Conservation (phyloP, 2,888 invertebrate species). For the Apamea monoglypha region DNA sequence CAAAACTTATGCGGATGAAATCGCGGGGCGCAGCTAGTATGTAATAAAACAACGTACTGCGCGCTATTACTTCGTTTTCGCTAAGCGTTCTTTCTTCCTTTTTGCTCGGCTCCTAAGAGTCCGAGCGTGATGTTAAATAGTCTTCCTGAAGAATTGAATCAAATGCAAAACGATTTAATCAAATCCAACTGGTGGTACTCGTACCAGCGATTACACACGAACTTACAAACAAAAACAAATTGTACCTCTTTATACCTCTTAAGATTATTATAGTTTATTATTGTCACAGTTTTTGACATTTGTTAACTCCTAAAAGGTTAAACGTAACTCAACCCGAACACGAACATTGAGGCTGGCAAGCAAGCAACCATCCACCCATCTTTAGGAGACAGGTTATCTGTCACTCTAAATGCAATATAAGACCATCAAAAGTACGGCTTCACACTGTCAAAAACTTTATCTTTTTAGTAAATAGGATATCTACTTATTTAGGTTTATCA, state of each 20-base stretch:
- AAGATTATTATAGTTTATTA: background rate
- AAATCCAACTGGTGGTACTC: background rate
- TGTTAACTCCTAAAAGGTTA: conserved; percentile 7
- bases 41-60: background rate
- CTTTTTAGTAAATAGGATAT: too few relatives aligned
- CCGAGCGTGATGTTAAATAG: background rate
- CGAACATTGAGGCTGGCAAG: background rate
- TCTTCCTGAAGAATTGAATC: background rate
- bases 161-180: background rate
- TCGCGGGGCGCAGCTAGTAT: too few relatives aligned
- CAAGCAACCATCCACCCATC: conserved; percentile 12
- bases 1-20: too few relatives aligned
- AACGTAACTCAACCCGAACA: background rate
- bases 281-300: background rate
- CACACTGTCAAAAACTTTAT: background rate
- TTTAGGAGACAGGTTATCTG: background rate
- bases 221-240: too few relatives aligned
- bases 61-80: too few relatives aligned
- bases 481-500: background rate
- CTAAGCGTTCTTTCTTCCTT: too few relatives aligned
- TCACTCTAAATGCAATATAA: background rate
- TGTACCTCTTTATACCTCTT: too few relatives aligned
- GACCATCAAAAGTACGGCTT: background rate
- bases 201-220: too few relatives aligned
- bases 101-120: background rate